phyloP scores from a whole-genome alignment of 2,797 vertebrate genomes.

The Poeciliopsis presidionis region DNA sequence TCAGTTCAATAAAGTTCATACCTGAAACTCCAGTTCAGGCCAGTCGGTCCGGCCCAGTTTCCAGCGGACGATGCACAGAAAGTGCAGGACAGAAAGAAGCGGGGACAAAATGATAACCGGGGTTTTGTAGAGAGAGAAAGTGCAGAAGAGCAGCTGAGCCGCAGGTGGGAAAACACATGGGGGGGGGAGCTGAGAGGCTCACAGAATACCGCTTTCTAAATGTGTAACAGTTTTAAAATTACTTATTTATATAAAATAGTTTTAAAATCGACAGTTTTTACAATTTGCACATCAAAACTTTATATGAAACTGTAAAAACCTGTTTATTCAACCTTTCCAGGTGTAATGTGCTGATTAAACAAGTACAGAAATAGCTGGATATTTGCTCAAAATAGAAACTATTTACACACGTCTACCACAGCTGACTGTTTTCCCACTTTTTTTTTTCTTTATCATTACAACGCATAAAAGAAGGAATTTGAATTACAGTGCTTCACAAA shows the following conservation, averaged over 20 bases:
- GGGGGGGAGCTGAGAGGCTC: constrained; percentile 1
- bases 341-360: not conserved
- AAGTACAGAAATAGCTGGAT: not conserved
- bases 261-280: not conserved
- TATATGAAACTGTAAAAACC: not conserved
- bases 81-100: constrained; percentile 9
- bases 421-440: constrained; percentile 42
- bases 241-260: not conserved
- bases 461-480: not conserved
- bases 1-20: constrained; percentile 36
- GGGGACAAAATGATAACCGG: constrained; percentile 44
- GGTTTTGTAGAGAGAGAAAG: constrained; percentile 63
- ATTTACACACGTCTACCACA: not conserved
- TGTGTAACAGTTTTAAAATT: not conserved
- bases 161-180: constrained; percentile 24
- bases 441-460: constrained; percentile 12
- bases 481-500: not conserved
- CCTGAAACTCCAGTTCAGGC: constrained; percentile 52
- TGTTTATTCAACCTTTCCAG: constrained; percentile 2
- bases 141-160: constrained; percentile 49
- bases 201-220: not conserved
- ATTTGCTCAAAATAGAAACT: not conserved
- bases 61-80: constrained; percentile 17
- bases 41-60: constrained; percentile 19
- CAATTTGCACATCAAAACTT: not conserved